Evolutionary conservation across 2,888 invertebrate genomes (phyloP).

Genomic region (Reticulitermes lucifugus): DNA sequence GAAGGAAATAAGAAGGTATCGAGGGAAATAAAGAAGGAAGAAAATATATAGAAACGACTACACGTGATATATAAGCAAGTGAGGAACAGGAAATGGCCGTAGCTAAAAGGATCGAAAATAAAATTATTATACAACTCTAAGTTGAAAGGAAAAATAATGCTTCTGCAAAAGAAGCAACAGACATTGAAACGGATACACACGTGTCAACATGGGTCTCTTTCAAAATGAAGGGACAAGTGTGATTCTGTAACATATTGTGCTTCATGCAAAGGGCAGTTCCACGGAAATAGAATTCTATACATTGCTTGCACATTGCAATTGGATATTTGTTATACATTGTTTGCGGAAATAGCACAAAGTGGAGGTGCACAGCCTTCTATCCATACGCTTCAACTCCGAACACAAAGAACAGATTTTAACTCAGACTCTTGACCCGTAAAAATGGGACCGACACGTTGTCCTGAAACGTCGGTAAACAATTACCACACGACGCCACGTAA

Average conservation of each 20-base stretch:
- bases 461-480: no score
- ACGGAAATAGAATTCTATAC: no score
- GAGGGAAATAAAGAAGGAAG: constrained; percentile 22
- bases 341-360: no score
- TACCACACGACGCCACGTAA: no score
- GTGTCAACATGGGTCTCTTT: background rate
- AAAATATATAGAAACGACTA: constrained; percentile 20
- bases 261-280: background rate
- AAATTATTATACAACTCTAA: constrained; percentile 17
- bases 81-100: constrained; percentile 24
- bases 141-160: background rate
- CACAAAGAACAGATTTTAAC: no score
- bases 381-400: no score
- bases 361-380: no score
- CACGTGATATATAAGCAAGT: constrained; percentile 6
- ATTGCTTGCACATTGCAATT: no score
- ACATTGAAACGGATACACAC: background rate
- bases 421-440: no score
- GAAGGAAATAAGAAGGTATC: constrained; percentile 29
- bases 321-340: no score
- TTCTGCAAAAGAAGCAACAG: background rate
- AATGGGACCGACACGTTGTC: no score
- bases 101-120: constrained; percentile 30
- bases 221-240: background rate
- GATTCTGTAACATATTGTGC: background rate